Conservation (phyloP, 2,113 vertebrate genomes). For the Thomomys bottae region DNA sequence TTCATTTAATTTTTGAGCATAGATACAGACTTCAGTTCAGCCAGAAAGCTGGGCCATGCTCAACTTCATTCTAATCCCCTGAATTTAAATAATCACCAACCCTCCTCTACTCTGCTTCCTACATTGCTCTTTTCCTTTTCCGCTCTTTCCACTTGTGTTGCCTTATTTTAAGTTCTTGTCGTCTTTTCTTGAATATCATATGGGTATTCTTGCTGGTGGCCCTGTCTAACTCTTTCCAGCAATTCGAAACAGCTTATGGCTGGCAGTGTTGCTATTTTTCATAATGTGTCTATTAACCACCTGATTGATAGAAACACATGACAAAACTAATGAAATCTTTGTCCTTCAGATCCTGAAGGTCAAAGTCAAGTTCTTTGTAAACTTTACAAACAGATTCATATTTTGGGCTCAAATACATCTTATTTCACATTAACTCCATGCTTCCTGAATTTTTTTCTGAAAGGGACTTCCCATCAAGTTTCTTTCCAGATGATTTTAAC, state of each 20-base stretch:
- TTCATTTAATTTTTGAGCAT: not conserved
- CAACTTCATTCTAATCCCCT: constrained; percentile 28
- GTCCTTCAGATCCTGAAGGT: not conserved
- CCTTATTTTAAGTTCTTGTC: not conserved
- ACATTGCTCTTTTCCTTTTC: constrained; percentile 35
- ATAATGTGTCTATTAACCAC: not conserved
- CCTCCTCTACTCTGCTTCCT: constrained; percentile 12
- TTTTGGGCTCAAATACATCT: not conserved
- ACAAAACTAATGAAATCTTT: not conserved
- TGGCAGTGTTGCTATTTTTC: not conserved
- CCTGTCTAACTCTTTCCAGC: not conserved
- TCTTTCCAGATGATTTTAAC: not conserved
- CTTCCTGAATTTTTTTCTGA: not conserved
- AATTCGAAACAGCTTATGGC: not conserved
- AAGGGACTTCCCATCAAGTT: not conserved
- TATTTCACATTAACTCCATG: not conserved
- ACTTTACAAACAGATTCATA: not conserved
- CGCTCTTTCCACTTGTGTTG: not conserved
- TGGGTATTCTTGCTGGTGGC: constrained; percentile 5
- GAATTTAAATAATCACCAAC: constrained; percentile 52
- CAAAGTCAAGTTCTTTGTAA: not conserved
- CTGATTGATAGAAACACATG: not conserved
- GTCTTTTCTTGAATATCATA: not conserved
- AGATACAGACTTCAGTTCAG: constrained; percentile 31
- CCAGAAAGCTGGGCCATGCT: constrained; percentile 36